A percentile compares a stretch with the other conserved stretches of the same genome.
phyloP scores from a whole-genome alignment of 2,888 invertebrate genomes.

The Oxytorus armatus region DNA sequence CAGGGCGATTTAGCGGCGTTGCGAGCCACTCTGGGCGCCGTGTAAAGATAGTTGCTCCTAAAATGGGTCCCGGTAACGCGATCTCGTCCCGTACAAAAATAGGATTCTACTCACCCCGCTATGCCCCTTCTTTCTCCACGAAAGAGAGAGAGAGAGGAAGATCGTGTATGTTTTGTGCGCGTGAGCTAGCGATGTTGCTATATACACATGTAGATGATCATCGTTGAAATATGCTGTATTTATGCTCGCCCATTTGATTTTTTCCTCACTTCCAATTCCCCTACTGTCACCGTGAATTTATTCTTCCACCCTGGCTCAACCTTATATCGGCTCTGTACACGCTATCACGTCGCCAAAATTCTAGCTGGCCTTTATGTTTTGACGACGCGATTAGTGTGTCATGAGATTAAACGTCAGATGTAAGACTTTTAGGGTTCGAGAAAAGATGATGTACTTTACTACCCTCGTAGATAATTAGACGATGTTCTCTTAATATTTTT shows the following conservation, averaged over 20 bases:
- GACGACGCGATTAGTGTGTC: constrained; percentile 13
- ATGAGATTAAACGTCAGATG: constrained; percentile 39
- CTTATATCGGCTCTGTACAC: constrained; percentile 51
- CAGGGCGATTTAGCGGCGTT: constrained; percentile 67
- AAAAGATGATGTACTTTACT: not conserved
- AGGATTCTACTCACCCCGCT: constrained; percentile 84
- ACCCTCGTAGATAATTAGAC: not conserved
- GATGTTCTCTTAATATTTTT: not conserved
- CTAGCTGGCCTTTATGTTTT: constrained; percentile 15
- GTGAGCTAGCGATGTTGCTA: constrained; percentile 62
- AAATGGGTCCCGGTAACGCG: constrained; percentile 89
- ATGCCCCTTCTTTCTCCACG: constrained; percentile 66
- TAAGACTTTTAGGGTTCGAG: constrained; percentile 26
- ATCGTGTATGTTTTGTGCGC: constrained; percentile 19
- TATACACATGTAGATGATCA: constrained; percentile 70
- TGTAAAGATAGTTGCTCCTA: constrained; percentile 87
- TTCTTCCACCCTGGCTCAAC: constrained; percentile 2
- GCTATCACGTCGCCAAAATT: constrained; percentile 39
- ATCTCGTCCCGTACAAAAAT: constrained; percentile 86
- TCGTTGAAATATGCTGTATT: constrained; percentile 75
- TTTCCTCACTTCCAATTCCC: constrained; percentile 41
- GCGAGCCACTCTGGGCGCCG: constrained; percentile 78
- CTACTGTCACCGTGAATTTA: constrained; percentile 44
- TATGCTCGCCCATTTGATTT: constrained; percentile 58
- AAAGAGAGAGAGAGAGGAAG: constrained; percentile 13